Evolutionary conservation across 2,113 vertebrate species (phyloP), one percentile per base, ranked within the genome.

Genomic region (Nematolebias whitei): DNA sequence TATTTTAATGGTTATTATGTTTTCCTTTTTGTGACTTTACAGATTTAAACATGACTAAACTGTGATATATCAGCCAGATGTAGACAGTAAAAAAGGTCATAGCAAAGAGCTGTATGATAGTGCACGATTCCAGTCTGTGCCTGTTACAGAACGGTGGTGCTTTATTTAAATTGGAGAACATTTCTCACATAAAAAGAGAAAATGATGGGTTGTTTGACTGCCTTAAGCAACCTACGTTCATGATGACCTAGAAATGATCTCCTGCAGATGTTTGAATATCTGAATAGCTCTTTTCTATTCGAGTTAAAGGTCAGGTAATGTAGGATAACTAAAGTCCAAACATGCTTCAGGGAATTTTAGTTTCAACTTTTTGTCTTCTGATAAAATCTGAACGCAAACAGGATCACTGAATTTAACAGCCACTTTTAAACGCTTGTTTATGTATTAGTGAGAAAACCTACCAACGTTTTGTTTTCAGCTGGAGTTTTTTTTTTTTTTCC

Each of bases 111-210:
- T 53, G 26, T n/a, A 18, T n/a, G 24, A 18, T 26, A n/a, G 24
- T 29, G 23, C 26, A 8, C 16, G 48, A 22, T 7, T 13, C 13
- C 24, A 6, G 48, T 24, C 48, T 24, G 14, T 16, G 22, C 48
- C 22, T 50, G 48, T 24, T 12, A 50, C 22, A 50, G 22, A 6
- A 40, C 60, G 40, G n/a, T 67, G 52, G 23, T 59, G 32, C 43
- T 47, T 51, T 38, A 52, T 56, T 60, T 64, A 26, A 70, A 44
- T 62, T 64, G 22, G 48, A 68, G 3, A 35, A 11, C n/a, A 32
- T 38, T 23, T 11, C 20, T 53, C 47, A 12, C 6, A 7, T 1
- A 45, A 16, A 40, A 12, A 6, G 2, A 11, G 63, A 22, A 38
- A n/a, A 49, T 1, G 7, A 24, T 35, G 40, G 48, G 63, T 62